These are phyloP conservation scores for Cataglyphis hispanica DNA, from an alignment of 1,140 invertebrate genomes.

Conservation along the genomic window DNA sequence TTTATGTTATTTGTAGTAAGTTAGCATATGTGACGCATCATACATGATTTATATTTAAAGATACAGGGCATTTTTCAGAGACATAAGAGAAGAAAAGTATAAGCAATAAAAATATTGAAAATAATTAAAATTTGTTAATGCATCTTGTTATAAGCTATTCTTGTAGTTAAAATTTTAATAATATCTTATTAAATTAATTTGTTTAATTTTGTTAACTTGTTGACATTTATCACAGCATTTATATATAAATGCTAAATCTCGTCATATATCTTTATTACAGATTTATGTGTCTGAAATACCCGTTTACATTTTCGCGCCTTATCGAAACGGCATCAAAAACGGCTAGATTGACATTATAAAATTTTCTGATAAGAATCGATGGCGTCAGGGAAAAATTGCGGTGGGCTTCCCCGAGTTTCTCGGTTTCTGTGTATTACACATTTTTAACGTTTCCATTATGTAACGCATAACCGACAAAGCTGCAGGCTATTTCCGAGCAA, in stretches of 20 bases:
- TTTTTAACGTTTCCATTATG: slow-evolving; percentile 56
- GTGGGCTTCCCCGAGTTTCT: slow-evolving; percentile 67
- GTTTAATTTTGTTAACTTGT: slow-evolving; percentile 2
- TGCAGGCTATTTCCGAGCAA: slow-evolving; percentile 52
- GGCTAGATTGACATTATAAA: slow-evolving; percentile 43
- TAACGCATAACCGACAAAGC: slow-evolving; percentile 35
- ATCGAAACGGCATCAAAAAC: slow-evolving; percentile 48
- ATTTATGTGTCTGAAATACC: slow-evolving; percentile 28
- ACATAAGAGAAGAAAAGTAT: background rate
- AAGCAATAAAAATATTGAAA: background rate
- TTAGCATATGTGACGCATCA: background rate
- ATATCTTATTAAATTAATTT: slow-evolving; percentile 23
- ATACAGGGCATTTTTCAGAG: background rate
- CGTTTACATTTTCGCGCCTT: slow-evolving; percentile 6
- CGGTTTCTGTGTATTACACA: slow-evolving; percentile 22
- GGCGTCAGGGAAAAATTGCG: slow-evolving; percentile 32
- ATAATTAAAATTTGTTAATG: slow-evolving; percentile 3
- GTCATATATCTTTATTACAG: slow-evolving; percentile 25
- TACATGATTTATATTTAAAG: slow-evolving; percentile 35
- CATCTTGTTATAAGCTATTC: background rate
- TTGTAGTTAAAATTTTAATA: background rate
- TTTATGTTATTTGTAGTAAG: too few species aligned
- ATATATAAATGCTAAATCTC: background rate
- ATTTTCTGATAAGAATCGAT: slow-evolving; percentile 65
- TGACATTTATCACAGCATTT: background rate